Percentiles rank a stretch among this genome's conserved stretches.
These are phyloP conservation scores for Willowsia nigromaculata DNA, from an alignment of 2,888 invertebrate genomes.

Conservation along the genomic window DNA sequence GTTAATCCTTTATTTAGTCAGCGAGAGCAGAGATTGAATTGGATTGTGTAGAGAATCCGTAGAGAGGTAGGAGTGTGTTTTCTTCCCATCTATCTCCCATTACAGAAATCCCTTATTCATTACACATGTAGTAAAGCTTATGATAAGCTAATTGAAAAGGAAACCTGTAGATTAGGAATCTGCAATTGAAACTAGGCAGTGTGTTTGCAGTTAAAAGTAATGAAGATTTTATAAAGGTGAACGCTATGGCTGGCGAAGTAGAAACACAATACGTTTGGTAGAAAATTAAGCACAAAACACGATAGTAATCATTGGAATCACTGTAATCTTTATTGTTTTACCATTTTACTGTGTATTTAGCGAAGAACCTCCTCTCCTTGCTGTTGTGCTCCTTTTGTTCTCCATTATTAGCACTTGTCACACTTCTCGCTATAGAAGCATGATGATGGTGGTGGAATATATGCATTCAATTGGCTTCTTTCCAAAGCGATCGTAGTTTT, in stretches of 20 bases:
- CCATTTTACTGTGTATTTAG: background rate
- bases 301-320: background rate
- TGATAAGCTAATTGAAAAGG: constrained; percentile 44
- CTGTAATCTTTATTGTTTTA: constrained; percentile 12
- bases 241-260: background rate
- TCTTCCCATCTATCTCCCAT: background rate
- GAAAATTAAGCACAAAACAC: background rate
- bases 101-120: background rate
- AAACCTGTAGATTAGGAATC: constrained; percentile 43
- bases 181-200: background rate
- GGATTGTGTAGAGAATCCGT: constrained; percentile 16
- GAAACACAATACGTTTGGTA: background rate
- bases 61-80: background rate
- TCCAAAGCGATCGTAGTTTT: background rate
- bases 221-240: background rate
- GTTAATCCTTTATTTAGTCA: constrained; percentile 42
- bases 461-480: background rate
- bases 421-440: background rate
- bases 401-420: constrained; percentile 17
- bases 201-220: background rate
- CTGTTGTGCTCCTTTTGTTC: background rate
- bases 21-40: background rate
- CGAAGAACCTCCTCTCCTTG: background rate
- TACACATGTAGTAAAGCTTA: constrained; percentile 2
- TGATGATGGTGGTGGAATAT: background rate